Evolutionary conservation across 2,888 invertebrate species (phyloP).

Genomic region (Dorcus parallelipipedus): DNA sequence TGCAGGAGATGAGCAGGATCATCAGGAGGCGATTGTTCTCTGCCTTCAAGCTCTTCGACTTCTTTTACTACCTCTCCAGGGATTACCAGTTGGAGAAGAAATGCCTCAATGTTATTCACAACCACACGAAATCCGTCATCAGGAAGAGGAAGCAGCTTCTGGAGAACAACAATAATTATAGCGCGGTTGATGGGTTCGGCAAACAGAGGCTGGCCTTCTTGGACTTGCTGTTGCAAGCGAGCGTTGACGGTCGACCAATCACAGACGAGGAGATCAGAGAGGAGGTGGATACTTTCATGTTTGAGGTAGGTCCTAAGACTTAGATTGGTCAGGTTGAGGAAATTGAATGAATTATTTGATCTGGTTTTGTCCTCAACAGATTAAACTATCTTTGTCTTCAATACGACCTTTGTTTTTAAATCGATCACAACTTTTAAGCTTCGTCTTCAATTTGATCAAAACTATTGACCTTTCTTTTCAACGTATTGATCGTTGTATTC

Average conservation of each 20-base stretch:
- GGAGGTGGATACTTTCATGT: constrained; percentile 28
- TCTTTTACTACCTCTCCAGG: constrained; percentile 54
- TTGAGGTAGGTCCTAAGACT: constrained; percentile 17
- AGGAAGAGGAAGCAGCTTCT: constrained; percentile 20
- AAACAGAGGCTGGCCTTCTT: constrained; percentile 24
- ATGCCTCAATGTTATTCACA: constrained; percentile 50
- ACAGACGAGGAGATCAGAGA: constrained; percentile 57
- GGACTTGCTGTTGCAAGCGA: constrained; percentile 22
- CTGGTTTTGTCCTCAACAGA: too few species aligned
- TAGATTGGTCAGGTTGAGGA: constrained; percentile 16
- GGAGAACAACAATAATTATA: constrained; percentile 37
- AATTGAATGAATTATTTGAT: too few species aligned
- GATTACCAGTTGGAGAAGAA: constrained; percentile 57
- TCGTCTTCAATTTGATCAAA: too few species aligned
- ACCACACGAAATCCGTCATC: constrained; percentile 49
- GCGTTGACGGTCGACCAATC: constrained; percentile 48
- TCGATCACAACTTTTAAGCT: too few species aligned
- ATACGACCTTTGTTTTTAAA: too few species aligned
- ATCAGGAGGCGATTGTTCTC: constrained; percentile 33
- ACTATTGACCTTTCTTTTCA: too few species aligned
- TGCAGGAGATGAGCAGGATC: constrained; percentile 53
- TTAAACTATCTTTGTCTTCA: background rate
- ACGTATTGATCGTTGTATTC: too few species aligned
- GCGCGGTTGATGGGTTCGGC: constrained; percentile 2
- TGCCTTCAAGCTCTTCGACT: constrained; percentile 52